Evolutionary conservation across 2,888 invertebrate genomes (phyloP).

Genomic region (Ctenicera cuprea): DNA sequence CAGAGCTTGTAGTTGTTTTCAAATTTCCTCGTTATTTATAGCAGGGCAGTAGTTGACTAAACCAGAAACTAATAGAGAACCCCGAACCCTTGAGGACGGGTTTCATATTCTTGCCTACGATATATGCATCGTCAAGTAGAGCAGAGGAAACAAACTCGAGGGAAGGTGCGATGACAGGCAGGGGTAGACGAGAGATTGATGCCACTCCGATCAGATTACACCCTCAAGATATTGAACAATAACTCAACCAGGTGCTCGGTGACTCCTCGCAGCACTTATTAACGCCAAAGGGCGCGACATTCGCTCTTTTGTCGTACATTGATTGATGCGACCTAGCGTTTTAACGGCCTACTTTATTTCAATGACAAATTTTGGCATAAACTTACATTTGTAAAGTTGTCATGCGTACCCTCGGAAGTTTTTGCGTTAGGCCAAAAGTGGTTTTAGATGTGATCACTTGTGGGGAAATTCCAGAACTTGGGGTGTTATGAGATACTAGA

Average conservation of each 20-base stretch:
- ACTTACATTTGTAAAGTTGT: constrained; percentile 34
- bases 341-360: constrained; percentile 45
- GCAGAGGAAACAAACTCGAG: constrained; percentile 27
- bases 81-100: constrained; percentile 5
- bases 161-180: constrained; percentile 40
- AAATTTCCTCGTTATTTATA: neutral
- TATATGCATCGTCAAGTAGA: constrained; percentile 28
- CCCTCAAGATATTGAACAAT: constrained; percentile 53
- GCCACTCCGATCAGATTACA: constrained; percentile 50
- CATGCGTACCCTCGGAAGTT: constrained; percentile 21
- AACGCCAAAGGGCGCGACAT: constrained; percentile 49
- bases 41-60: neutral
- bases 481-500: constrained; percentile 2
- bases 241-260: constrained; percentile 50
- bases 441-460: constrained; percentile 15
- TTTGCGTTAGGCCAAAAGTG: constrained; percentile 12
- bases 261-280: constrained; percentile 49
- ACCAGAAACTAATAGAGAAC: constrained; percentile 9
- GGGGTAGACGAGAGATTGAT: constrained; percentile 48
- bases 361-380: constrained; percentile 40
- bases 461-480: constrained; percentile 15
- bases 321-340: constrained; percentile 45
- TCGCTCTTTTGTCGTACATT: constrained; percentile 43
- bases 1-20: neutral
- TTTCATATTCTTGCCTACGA: constrained; percentile 14